Evolutionary conservation across 2,888 invertebrate genomes (phyloP).

Genomic region (Drosophila pullipes): DNA sequence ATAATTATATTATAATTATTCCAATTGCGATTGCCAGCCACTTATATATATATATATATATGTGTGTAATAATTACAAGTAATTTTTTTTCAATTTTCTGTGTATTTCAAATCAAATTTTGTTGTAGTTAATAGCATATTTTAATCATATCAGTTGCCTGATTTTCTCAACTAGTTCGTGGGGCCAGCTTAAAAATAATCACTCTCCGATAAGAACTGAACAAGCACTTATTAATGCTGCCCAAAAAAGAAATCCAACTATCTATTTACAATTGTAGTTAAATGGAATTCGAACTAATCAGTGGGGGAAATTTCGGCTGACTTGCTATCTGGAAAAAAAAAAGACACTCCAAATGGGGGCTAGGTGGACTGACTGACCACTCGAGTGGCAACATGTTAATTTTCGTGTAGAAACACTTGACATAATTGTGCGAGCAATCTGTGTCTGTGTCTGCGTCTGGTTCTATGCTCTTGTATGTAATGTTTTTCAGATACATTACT

Average conservation of each 20-base stretch:
- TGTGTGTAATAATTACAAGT: background rate
- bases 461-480: background rate
- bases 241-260: conserved; percentile 31
- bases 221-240: conserved; percentile 25
- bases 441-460: conserved; percentile 4
- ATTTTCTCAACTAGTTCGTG: conserved; percentile 4
- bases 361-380: conserved; percentile 21
- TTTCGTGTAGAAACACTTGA: conserved; percentile 80
- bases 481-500: conserved; percentile 54
- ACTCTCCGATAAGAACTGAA: conserved; percentile 28
- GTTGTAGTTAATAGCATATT: background rate
- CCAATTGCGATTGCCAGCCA: background rate
- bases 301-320: conserved; percentile 15
- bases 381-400: conserved; percentile 75
- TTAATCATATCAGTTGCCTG: conserved; percentile 27
- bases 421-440: conserved; percentile 62
- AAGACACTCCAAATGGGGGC: conserved; percentile 10
- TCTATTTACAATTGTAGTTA: conserved; percentile 37
- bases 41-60: background rate
- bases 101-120: background rate
- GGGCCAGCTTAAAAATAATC: conserved; percentile 16
- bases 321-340: conserved; percentile 32
- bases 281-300: conserved; percentile 26
- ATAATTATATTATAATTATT: background rate
- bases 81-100: background rate